These are phyloP conservation scores for Agapostemon virescens DNA, from an alignment of 2,888 invertebrate species.

Conservation along the genomic window DNA sequence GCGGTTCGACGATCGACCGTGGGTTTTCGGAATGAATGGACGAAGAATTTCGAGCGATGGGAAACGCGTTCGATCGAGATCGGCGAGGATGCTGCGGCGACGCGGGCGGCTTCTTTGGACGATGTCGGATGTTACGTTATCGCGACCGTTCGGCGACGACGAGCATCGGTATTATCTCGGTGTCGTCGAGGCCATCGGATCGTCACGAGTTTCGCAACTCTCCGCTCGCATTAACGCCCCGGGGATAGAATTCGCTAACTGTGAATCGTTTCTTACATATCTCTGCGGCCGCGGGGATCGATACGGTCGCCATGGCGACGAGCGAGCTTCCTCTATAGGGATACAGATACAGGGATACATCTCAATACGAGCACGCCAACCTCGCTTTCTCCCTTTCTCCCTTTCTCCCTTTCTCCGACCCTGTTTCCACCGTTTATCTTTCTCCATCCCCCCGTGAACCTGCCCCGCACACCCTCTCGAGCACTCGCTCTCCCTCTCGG, in stretches of 20 bases:
- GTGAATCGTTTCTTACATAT: constrained; percentile 76
- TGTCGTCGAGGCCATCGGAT: not conserved
- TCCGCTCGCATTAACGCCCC: constrained; percentile 68
- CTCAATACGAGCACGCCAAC: constrained; percentile 61
- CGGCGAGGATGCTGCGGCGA: too few relatives aligned
- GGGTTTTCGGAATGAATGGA: too few relatives aligned
- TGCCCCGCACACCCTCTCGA: rapidly evolving
- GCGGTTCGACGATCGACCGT: too few relatives aligned
- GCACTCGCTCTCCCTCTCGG: not conserved
- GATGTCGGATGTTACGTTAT: not conserved
- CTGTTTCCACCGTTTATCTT: constrained; percentile 10
- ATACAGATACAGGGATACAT: constrained; percentile 69
- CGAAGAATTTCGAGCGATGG: not conserved
- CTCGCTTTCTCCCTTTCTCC: constrained; percentile 38
- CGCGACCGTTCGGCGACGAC: not conserved
- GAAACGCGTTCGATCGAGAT: too few relatives aligned
- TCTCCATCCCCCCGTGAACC: not conserved
- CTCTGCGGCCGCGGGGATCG: constrained; percentile 74
- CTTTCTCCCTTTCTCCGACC: constrained; percentile 18
- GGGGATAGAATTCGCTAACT: constrained; percentile 74
- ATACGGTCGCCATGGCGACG: constrained; percentile 78
- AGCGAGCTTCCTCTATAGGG: constrained; percentile 67
- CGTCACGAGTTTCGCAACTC: constrained; percentile 42
- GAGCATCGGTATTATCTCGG: not conserved
- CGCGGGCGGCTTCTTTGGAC: too few relatives aligned